Evolutionary conservation across 2,113 vertebrate species (phyloP).

Genomic region (Baryphthengus martii): DNA sequence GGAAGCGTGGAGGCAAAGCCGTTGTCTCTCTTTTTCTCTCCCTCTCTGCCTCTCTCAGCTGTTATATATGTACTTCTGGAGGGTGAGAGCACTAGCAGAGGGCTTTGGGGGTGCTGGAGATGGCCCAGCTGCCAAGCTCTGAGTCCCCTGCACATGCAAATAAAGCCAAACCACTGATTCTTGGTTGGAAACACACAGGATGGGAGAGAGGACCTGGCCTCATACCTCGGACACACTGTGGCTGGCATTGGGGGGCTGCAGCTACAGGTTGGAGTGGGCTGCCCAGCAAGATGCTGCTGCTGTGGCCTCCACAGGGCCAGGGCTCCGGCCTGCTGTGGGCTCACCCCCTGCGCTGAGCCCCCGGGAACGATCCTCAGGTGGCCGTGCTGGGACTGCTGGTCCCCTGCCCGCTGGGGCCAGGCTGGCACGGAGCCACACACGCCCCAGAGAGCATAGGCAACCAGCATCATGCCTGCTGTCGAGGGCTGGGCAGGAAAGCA

Average conservation of each 20-base stretch:
- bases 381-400: background rate
- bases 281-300: background rate
- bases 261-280: background rate
- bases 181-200: background rate
- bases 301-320: background rate
- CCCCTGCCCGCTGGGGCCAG: background rate
- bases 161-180: background rate
- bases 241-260: fast-evolving
- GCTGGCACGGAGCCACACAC: background rate
- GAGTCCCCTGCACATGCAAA: background rate
- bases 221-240: fast-evolving
- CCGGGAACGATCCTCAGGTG: background rate
- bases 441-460: background rate
- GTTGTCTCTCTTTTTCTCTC: conserved; percentile 30
- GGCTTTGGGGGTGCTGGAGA: background rate
- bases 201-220: fast-evolving
- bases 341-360: background rate
- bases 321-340: background rate
- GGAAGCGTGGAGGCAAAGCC: conserved; percentile 41
- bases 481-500: background rate
- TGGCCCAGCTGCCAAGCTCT: background rate
- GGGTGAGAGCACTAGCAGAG: background rate
- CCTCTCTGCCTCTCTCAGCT: background rate
- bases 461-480: background rate
- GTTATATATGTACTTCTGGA: conserved; percentile 28